A percentile compares a stretch with the other conserved stretches of the same genome.
These are phyloP conservation scores for Maconellicoccus hirsutus DNA, from an alignment of 1,140 invertebrate species.

Conservation along the genomic window DNA sequence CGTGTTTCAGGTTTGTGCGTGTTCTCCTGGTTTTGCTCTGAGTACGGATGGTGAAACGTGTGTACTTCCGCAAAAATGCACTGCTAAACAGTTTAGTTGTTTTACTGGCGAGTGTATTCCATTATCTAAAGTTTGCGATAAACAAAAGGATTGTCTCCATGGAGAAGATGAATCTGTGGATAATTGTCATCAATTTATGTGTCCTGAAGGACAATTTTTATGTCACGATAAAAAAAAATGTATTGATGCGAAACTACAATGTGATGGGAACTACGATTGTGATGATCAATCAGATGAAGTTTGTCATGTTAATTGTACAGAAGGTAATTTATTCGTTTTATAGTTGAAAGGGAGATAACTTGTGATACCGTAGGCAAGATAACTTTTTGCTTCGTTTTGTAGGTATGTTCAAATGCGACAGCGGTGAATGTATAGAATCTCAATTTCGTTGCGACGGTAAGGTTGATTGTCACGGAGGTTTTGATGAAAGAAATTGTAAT, in stretches of 20 bases:
- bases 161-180: constrained; percentile 45
- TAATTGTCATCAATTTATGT: constrained; percentile 33
- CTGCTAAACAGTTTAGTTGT: constrained; percentile 30
- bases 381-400: neutral
- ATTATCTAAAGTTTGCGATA: constrained; percentile 40
- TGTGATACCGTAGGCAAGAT: neutral
- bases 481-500: constrained; percentile 48
- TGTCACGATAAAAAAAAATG: constrained; percentile 42
- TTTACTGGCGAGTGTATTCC: constrained; percentile 32
- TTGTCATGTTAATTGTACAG: neutral
- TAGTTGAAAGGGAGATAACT: constrained; percentile 13
- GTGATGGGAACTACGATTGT: constrained; percentile 30
- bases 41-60: constrained; percentile 42
- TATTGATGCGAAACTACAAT: constrained; percentile 28
- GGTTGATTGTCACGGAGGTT: constrained; percentile 48
- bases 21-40: constrained; percentile 44
- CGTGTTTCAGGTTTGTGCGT: constrained; percentile 41
- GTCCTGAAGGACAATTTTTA: constrained; percentile 42
- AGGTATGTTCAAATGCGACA: constrained; percentile 34
- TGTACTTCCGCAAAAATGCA: constrained; percentile 28
- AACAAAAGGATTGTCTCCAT: constrained; percentile 44
- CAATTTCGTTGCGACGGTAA: constrained; percentile 45
- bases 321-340: constrained; percentile 12
- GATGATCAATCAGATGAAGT: constrained; percentile 32
- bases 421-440: constrained; percentile 41